Percentiles rank a stretch among this genome's conserved stretches.
phyloP scores from a whole-genome alignment of 2,797 vertebrate species.

The Anguilla anguilla region DNA sequence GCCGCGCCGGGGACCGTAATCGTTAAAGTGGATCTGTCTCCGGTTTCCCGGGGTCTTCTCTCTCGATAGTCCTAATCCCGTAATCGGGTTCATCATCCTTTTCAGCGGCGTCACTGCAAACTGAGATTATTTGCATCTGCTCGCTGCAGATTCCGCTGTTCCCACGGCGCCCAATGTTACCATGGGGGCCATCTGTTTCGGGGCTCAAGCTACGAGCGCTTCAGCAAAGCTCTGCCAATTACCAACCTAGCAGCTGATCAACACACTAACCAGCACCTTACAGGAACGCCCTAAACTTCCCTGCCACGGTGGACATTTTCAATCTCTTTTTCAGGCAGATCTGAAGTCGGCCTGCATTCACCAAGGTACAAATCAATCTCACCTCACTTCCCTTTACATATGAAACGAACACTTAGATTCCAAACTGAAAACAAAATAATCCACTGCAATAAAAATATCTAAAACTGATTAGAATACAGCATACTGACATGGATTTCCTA shows the following conservation, averaged over 20 bases:
- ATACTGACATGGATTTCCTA: not conserved
- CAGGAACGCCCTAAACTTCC: not conserved
- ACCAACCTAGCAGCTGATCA: not conserved
- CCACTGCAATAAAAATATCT: not conserved
- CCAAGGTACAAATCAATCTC: not conserved
- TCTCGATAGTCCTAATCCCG: conserved; percentile 53
- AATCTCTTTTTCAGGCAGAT: not conserved
- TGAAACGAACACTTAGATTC: not conserved
- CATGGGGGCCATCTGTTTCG: conserved; percentile 9
- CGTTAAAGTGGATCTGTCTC: conserved; percentile 67
- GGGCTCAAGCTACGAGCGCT: not conserved
- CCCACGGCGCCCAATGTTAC: not conserved
- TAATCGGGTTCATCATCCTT: conserved; percentile 72
- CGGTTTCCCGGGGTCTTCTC: conserved; percentile 47
- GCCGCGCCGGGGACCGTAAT: conserved; percentile 63
- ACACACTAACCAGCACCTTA: not conserved
- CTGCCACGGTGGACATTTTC: not conserved
- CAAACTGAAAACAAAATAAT: not conserved
- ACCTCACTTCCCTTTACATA: not conserved
- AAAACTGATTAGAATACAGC: not conserved
- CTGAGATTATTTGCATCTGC: conserved; percentile 66
- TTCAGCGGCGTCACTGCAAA: conserved; percentile 53
- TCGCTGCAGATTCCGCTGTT: not conserved
- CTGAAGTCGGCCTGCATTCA: not conserved
- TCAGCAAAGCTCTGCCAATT: conserved; percentile 7